These are phyloP conservation scores for Timandra comae DNA, from an alignment of 2,888 invertebrate species.

Conservation along the genomic window DNA sequence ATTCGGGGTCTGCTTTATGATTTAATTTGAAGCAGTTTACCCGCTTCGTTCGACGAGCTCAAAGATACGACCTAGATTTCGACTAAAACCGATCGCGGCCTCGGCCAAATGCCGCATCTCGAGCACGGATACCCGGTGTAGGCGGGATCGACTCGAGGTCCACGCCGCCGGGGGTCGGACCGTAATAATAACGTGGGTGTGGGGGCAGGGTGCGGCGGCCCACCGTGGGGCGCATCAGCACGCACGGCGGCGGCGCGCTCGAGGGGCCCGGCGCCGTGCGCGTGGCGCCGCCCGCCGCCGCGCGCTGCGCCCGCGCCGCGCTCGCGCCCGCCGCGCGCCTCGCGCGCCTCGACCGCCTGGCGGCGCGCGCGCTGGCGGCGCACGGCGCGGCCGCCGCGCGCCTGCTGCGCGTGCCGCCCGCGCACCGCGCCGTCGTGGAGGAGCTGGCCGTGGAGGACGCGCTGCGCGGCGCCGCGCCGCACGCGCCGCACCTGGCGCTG, in stretches of 20 bases:
- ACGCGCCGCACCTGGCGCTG: conserved; percentile 51
- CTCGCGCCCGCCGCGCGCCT: conserved; percentile 24
- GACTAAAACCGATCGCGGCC: no score
- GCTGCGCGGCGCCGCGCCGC: conserved; percentile 29
- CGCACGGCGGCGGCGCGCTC: conserved; percentile 25
- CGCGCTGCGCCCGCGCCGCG: conserved; percentile 23
- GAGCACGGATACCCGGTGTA: no score
- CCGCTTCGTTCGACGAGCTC: no score
- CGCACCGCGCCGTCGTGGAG: conserved; percentile 39
- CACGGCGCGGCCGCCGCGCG: conserved; percentile 47
- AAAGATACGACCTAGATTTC: no score
- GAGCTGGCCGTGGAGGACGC: conserved; percentile 54
- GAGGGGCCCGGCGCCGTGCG: conserved; percentile 24
- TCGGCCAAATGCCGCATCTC: no score
- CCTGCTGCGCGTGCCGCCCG: conserved; percentile 45
- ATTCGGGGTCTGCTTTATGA: no score
- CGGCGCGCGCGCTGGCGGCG: conserved; percentile 39
- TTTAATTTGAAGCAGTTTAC: no score
- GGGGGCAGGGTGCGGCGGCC: conserved; percentile 38
- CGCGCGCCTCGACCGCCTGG: conserved; percentile 16
- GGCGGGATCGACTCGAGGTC: no score
- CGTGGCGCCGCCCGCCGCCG: conserved; percentile 27
- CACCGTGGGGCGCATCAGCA: conserved; percentile 45
- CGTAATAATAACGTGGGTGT: no score
- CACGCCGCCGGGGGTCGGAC: no score